Base-by-base conservation (phyloP, 2,113 vertebrate genomes). In the Sceloporus undulatus region DNA sequence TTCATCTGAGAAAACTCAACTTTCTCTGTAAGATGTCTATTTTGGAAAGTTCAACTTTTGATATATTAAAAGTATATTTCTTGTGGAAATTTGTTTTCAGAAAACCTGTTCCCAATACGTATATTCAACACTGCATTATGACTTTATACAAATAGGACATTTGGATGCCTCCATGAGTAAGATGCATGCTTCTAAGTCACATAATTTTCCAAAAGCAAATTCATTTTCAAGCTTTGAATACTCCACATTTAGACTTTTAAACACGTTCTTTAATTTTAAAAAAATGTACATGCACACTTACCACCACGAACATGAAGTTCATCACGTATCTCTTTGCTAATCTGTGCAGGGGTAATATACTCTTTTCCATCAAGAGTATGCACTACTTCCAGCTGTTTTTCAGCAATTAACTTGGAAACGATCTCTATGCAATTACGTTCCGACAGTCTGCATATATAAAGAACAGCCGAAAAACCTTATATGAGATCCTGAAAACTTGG, bases 351-450 rank as follows among this genome's bases (percentile, higher is more conserved):
- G 85, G 98, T 99, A 92, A 99, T 96, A 93, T 98, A 99, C 89
- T 99, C 98, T 87, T 99, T 99, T 3, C 99, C 99, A 92, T 99
- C 99, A 25, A 99, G 96, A 0, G 99, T 99, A 94, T 99, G 98
- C 84, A 99, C 98, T 81, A 99, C 98, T 79, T 99, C 98, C 94
- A 99, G 85, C 92, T 98, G 98, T 94, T 98, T 99, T n/a, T 99
- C 98, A 2, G 97, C 96, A 2, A 99, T 97, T 88, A 99, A 89
- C 79, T 98, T 99, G 40, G 96, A 94, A 56, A 99, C 98, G 19
- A 99, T 98, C 93, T 99, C 99, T 90, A 99, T 98, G 91, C 99
- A 99, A 83, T 99, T 99, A 86, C 98, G 97, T 91, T 99, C 99
- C 0, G 99, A 99, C 80, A 99, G 91, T 48, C 98, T 99, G 89